These are phyloP conservation scores for Euura saliciscinereae DNA, from an alignment of 1,140 invertebrate species.

Conservation along the genomic window DNA sequence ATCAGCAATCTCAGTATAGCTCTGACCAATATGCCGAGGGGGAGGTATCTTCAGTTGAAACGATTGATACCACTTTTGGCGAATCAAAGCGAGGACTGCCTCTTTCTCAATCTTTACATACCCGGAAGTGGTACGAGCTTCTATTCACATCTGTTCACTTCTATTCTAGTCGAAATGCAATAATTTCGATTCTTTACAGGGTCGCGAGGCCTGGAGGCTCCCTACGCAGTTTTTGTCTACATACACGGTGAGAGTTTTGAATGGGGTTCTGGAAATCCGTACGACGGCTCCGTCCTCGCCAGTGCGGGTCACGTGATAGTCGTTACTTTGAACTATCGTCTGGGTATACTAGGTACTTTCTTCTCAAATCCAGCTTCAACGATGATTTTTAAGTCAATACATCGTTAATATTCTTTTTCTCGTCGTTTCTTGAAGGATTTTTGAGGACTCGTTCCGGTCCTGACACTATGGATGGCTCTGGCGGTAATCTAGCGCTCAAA, in stretches of 20 bases:
- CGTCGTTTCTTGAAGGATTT: conserved; percentile 68
- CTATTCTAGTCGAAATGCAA: conserved; percentile 20
- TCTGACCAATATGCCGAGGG: conserved; percentile 71
- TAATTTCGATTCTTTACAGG: conserved; percentile 61
- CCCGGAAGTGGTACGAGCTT: conserved; percentile 78
- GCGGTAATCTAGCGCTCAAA: conserved; percentile 73
- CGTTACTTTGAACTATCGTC: conserved; percentile 87
- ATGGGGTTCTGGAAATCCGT: conserved; percentile 84
- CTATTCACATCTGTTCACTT: no score
- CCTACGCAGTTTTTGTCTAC: conserved; percentile 82
- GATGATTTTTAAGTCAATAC: conserved; percentile 6
- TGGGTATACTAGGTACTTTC: conserved; percentile 81
- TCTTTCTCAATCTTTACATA: conserved; percentile 88
- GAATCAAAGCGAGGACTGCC: conserved; percentile 89
- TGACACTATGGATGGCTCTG: conserved; percentile 58
- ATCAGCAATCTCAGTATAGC: conserved; percentile 74
- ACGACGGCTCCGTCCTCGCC: conserved; percentile 87
- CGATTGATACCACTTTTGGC: conserved; percentile 69
- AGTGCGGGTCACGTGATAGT: conserved; percentile 88
- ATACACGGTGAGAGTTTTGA: conserved; percentile 86
- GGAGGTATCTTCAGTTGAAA: conserved; percentile 70
- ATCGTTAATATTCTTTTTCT: no score
- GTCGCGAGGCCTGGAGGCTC: conserved; percentile 76
- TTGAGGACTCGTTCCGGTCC: conserved; percentile 66
- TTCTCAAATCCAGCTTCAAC: not conserved